Base-by-base conservation (phyloP, 2,888 invertebrate species). In the Aporophyla nigra region DNA sequence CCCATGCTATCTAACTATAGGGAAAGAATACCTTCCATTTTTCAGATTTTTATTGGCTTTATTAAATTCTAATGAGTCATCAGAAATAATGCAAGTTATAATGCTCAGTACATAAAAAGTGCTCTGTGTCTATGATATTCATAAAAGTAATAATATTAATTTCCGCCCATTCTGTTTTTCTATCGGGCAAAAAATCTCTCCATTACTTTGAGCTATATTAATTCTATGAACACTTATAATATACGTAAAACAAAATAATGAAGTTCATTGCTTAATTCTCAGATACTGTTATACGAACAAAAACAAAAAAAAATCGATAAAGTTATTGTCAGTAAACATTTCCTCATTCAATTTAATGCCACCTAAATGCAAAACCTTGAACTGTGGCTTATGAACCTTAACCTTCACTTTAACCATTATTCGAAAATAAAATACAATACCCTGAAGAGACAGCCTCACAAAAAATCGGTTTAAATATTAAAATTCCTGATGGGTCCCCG, bases 401-500 rank as follows among this genome's bases (percentile, higher is more conserved):
- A 27, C 16, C 7, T 16, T 0, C 21, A 6, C 7, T 40, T 4
- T 10, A 1, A 24, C 4, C 7, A 49, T n/a, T 49, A 16, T 67
- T 49, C 9, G 1, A 33, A 71, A 71, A 66, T 33, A 72, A 54
- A 72, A 72, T 46, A n/a, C 43, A 72, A 72, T 46, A n/a, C 43
- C 7, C 1, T 24, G 21, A 24, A 21, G 3, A 27, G 4, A n/a
- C 27, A 53, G 9, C 9, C n/a, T 43, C 3, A 16, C 1, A 19
- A 16, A 56, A 56, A 7, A 14, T 24, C 24, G 27, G 9, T n/a
- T n/a, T 67, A 71, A 63, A 65, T 73, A 53, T 69, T 68, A 58
- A 73, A 70, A 76, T 46, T 72, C 63, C 40, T 70, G 67, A 71
- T 58, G 69, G 69, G 58, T 43, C 43, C 53, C n/a, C 27, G 49